A percentile compares a stretch with the other conserved stretches of the same genome.
Conservation (phyloP, 2,888 invertebrate species). For the Tricholauxania praeusta region DNA sequence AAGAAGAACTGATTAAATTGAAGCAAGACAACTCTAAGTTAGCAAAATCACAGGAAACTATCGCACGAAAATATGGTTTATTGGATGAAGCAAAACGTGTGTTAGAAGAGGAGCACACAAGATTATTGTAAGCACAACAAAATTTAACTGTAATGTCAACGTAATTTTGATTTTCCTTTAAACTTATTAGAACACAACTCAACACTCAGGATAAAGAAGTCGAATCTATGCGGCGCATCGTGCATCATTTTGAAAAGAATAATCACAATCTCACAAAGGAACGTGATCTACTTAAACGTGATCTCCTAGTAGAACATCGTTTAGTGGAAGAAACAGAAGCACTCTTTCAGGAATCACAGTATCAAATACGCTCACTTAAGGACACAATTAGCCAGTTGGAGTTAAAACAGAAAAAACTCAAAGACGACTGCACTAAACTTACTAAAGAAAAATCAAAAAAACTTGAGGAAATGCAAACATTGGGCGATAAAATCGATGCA, state of each 20-base stretch:
- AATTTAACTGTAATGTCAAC: not conserved
- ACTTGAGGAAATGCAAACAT: constrained; percentile 62
- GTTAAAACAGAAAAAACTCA: constrained; percentile 58
- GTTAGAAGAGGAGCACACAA: constrained; percentile 59
- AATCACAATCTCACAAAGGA: constrained; percentile 62
- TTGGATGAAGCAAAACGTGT: constrained; percentile 58
- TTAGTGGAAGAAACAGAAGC: constrained; percentile 52
- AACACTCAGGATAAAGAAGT: constrained; percentile 64
- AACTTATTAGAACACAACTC: constrained; percentile 55
- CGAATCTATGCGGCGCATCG: constrained; percentile 61
- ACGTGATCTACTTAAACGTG: constrained; percentile 61
- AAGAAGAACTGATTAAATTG: constrained; percentile 64
- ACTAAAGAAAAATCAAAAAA: constrained; percentile 63
- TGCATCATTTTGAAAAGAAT: constrained; percentile 61
- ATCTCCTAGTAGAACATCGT: constrained; percentile 58
- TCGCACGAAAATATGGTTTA: constrained; percentile 60
- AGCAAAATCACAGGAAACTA: constrained; percentile 61
- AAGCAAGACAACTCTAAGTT: constrained; percentile 62
- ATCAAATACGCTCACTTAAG: constrained; percentile 62
- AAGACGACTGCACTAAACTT: constrained; percentile 55
- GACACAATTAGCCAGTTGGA: constrained; percentile 59
- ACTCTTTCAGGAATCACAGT: constrained; percentile 59
- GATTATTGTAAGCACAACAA: constrained; percentile 55
- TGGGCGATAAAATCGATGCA: constrained; percentile 62
- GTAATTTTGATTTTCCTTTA: not conserved